Conservation (phyloP, 2,797 vertebrate species). For the Sciaenops ocellatus region DNA sequence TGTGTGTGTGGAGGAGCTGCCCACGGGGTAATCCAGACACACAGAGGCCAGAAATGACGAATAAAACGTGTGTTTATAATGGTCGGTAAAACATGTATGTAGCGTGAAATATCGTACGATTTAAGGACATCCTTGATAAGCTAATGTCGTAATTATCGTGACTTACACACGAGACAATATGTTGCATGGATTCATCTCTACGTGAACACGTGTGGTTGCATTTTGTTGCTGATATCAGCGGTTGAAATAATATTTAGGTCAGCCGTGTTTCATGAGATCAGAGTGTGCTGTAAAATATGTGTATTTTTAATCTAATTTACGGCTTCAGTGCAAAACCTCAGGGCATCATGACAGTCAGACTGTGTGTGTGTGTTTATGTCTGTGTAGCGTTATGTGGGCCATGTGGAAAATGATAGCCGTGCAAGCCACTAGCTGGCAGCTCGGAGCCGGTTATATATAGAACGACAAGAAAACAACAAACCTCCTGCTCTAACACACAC, state of each 20-base stretch:
- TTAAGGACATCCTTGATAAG: no score
- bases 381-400: slow-evolving; percentile 72
- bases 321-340: slow-evolving; percentile 69
- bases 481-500: slow-evolving; percentile 45
- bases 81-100: no score
- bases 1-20: no score
- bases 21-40: no score
- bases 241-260: slow-evolving; percentile 15
- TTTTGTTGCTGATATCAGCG: slow-evolving; percentile 1
- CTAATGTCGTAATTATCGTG: no score
- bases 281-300: slow-evolving; percentile 35
- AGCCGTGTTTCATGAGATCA: slow-evolving; percentile 19
- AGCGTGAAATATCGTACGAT: no score
- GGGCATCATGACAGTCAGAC: slow-evolving; percentile 28
- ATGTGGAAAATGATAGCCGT: slow-evolving; percentile 78
- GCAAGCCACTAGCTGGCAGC: slow-evolving; percentile 60
- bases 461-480: slow-evolving; percentile 71
- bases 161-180: no score
- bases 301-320: slow-evolving; percentile 46
- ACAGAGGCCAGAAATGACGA: no score
- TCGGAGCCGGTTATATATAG: slow-evolving; percentile 78
- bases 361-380: slow-evolving; percentile 51
- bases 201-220: neutral
- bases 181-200: no score
- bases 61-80: no score